phyloP scores from a whole-genome alignment of 2,797 vertebrate genomes.

The Anguilla megastoma region DNA sequence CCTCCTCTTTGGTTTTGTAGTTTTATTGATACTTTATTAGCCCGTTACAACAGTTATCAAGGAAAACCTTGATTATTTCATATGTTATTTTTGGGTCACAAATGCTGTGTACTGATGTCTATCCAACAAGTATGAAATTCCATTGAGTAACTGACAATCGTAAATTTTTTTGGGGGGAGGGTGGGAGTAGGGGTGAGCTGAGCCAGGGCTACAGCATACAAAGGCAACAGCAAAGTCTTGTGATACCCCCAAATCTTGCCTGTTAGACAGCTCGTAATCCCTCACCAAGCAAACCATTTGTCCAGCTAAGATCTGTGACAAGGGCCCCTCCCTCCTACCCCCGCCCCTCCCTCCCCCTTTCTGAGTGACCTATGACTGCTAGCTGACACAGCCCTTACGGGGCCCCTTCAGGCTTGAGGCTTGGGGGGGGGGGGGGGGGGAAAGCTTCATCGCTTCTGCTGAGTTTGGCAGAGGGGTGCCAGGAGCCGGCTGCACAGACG shows the following conservation, averaged over 20 bases:
- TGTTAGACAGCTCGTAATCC: not conserved
- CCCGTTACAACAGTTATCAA: not conserved
- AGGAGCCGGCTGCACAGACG: not conserved
- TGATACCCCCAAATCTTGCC: not conserved
- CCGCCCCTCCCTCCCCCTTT: conserved; percentile 22
- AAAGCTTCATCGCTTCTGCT: not conserved
- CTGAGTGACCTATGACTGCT: conserved; percentile 6
- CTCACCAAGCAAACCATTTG: conserved; percentile 27
- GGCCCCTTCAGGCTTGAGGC: not conserved
- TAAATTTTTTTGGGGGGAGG: not conserved
- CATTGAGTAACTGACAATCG: not conserved
- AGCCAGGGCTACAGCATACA: not conserved
- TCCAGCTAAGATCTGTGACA: conserved; percentile 8
- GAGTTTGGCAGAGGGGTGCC: not conserved
- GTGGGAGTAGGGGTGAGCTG: too few relatives aligned
- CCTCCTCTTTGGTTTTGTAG: not conserved
- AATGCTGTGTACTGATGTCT: not conserved
- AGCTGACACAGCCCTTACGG: not conserved
- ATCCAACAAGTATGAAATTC: not conserved
- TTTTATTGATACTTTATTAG: not conserved
- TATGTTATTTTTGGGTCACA: not conserved
- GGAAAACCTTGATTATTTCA: not conserved
- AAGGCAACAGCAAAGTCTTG: not conserved
- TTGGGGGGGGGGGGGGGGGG: not conserved
- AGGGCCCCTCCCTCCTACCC: not conserved